phyloP scores from a whole-genome alignment of 2,797 vertebrate species.

The Girardinus metallicus region DNA sequence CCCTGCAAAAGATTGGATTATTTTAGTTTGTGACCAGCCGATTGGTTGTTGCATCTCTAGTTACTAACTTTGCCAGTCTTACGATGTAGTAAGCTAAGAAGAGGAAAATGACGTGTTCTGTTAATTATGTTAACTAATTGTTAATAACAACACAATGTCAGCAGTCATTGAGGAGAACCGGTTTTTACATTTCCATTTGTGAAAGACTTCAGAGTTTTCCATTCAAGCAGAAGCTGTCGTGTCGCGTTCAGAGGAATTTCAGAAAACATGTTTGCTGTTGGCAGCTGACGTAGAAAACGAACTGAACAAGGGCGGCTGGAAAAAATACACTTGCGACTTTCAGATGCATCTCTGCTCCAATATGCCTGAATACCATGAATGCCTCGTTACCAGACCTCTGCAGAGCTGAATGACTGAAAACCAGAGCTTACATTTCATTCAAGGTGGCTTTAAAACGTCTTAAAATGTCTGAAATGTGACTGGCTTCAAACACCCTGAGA shows the following conservation, averaged over 20 bases:
- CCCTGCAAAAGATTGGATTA: too few relatives aligned
- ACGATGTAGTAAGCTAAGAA: background rate
- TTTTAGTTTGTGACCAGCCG: background rate
- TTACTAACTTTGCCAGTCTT: background rate
- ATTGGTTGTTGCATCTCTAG: background rate
- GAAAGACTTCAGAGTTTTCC: too few relatives aligned
- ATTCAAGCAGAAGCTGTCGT: too few relatives aligned
- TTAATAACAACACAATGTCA: background rate
- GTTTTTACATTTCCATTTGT: too few relatives aligned
- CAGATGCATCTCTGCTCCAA: background rate
- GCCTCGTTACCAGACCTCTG: background rate
- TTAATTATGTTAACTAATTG: background rate
- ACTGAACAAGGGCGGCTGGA: background rate
- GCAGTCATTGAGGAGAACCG: too few relatives aligned
- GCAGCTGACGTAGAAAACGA: background rate
- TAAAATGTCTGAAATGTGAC: too few relatives aligned
- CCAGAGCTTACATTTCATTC: too few relatives aligned
- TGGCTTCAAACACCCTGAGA: too few relatives aligned
- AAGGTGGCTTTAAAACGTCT: too few relatives aligned
- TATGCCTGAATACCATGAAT: background rate
- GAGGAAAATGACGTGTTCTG: background rate
- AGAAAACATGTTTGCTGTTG: background rate
- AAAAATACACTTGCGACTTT: background rate
- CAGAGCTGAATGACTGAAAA: background rate
- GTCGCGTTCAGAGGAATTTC: background rate